These are phyloP conservation scores for Lutjanus argentimaculatus DNA, from an alignment of 2,797 vertebrate species.

Conservation along the genomic window DNA sequence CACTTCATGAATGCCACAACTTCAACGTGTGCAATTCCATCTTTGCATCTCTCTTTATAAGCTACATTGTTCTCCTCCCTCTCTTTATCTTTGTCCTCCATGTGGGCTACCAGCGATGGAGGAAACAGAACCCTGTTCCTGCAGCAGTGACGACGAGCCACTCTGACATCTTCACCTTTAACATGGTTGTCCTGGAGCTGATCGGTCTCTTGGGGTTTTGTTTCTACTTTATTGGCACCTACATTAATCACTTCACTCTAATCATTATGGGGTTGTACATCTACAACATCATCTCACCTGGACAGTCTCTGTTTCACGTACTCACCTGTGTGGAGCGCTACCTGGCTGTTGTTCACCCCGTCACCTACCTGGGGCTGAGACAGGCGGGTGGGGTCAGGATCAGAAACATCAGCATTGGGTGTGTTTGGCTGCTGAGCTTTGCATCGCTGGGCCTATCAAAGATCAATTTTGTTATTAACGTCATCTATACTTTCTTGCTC, in stretches of 20 bases:
- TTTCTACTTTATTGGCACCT: accelerated
- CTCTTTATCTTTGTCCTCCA: slow-evolving; percentile 12
- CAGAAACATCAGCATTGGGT: too few relatives aligned
- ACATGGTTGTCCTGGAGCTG: slow-evolving; percentile 26
- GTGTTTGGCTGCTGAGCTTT: slow-evolving; percentile 22
- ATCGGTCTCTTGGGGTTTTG: accelerated
- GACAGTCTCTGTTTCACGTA: slow-evolving; percentile 21
- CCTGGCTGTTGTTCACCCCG: slow-evolving; percentile 38
- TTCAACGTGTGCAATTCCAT: accelerated
- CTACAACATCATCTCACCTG: accelerated
- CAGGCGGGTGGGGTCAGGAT: accelerated
- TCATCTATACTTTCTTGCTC: accelerated
- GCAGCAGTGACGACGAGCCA: neutral
- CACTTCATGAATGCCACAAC: accelerated
- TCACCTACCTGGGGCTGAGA: slow-evolving; percentile 38
- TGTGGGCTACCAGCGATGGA: slow-evolving; percentile 10
- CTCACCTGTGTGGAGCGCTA: slow-evolving; percentile 46
- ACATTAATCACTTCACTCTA: accelerated
- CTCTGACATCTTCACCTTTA: slow-evolving; percentile 27
- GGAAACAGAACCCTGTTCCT: neutral
- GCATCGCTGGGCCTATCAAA: accelerated
- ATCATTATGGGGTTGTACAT: accelerated
- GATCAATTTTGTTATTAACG: accelerated
- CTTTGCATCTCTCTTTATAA: neutral
- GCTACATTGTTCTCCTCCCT: slow-evolving; percentile 13